Conservation (phyloP, 2,113 vertebrate genomes). For the Merops nubicus region DNA sequence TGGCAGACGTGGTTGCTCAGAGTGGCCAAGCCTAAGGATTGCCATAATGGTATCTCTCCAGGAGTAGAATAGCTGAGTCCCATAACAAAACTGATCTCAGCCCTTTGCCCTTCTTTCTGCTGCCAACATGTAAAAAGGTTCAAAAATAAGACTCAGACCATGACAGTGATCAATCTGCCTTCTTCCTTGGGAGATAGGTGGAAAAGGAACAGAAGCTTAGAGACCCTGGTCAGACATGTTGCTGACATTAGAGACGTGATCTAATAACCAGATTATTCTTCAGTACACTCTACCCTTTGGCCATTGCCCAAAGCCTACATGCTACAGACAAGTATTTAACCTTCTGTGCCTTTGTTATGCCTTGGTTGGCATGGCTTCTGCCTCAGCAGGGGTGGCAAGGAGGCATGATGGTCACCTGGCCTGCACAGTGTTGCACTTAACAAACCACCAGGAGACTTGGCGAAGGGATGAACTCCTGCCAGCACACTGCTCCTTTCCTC, state of each 20-base stretch:
- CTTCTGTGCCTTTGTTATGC: not conserved
- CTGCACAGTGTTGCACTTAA: not conserved
- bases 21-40: not conserved
- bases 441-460: not conserved
- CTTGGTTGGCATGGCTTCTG: not conserved
- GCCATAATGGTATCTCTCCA: not conserved
- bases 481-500: not conserved
- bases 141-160: not conserved
- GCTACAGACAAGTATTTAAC: not conserved
- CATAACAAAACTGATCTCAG: not conserved
- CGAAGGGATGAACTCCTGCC: not conserved
- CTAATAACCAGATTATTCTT: not conserved
- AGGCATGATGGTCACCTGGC: not conserved
- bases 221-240: not conserved
- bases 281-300: not conserved
- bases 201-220: not conserved
- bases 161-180: not conserved
- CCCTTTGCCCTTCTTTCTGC: not conserved
- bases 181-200: not conserved
- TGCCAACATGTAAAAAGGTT: not conserved
- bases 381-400: not conserved
- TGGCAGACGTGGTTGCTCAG: not conserved
- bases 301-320: not conserved
- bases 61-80: not conserved
- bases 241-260: not conserved